Base-by-base conservation (phyloP, 2,888 invertebrate genomes). In the Campoplex capitator region DNA sequence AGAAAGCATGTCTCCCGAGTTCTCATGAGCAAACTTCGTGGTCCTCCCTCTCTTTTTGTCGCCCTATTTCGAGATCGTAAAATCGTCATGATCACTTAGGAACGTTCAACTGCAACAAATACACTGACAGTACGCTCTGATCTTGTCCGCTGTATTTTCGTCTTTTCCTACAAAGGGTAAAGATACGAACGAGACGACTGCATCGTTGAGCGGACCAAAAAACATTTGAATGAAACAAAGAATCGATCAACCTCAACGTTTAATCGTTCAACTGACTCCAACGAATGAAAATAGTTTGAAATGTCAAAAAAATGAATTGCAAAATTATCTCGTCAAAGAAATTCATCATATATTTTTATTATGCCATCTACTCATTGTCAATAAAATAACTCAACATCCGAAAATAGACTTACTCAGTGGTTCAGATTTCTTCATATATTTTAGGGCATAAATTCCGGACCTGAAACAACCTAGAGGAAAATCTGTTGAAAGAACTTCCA, bases 51-150 rank as follows among this genome's bases (percentile, higher is more conserved):
- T 32, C 18, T 42, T 32, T 23, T 38, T 68, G 42, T 77, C 38
- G 8, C 35, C 51, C 67, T 76, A 54, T 48, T 58, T 58, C 86
- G 88, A 89, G 88, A 87, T 88, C 89, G 82, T 71, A 68, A 85
- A 89, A 88, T 89, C 80, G 86, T 85, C 87, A 84, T 84, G 80
- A 76, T 76, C 83, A 83, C 79, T 86, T 80, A 83, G 71, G 83
- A 86, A 83, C 83, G 80, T 73, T 56, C 45, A 68, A 71, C 75
- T 35, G 83, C 78, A 58, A 56, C 73, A 70, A 65, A 58, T 71
- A 76, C 83, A 79, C 71, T 76, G 58, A 83, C 79, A 51, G 16
- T 56, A 11, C 76, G 54, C 62, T 54, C 68, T n/a, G 54, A 70
- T 65, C 62, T 74, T 45, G 62, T 56, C 48, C 73, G 42, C 71